Conservation (phyloP, 2,113 vertebrate genomes). For the Mustela lutreola region DNA sequence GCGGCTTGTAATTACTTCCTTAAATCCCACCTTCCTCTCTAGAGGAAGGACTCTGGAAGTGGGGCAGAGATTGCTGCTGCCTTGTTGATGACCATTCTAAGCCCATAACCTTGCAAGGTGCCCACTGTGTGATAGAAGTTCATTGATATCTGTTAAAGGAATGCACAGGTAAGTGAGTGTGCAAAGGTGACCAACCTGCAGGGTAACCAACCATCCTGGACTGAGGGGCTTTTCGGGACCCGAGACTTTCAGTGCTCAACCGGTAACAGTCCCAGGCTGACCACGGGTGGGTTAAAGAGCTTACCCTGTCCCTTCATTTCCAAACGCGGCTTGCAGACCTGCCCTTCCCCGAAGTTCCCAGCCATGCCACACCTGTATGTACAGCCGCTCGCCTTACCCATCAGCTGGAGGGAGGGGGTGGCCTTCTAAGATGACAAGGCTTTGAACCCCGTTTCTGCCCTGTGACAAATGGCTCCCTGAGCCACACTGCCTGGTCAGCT, state of each 20-base stretch:
- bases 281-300: not conserved
- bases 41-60: not conserved
- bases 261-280: not conserved
- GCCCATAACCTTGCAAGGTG: not conserved
- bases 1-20: conserved; percentile 6
- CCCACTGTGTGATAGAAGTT: not conserved
- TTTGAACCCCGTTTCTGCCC: not conserved
- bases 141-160: not conserved
- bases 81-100: not conserved
- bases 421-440: not conserved
- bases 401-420: not conserved
- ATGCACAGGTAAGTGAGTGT: not conserved
- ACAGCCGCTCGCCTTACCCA: not conserved
- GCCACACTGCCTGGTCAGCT: not conserved
- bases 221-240: not conserved
- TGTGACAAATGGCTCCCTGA: not conserved
- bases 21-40: conserved; percentile 1
- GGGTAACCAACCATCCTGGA: not conserved
- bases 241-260: not conserved
- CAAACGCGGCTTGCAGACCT: not conserved
- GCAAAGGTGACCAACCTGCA: conserved; percentile 13
- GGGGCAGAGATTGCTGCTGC: not conserved
- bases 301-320: not conserved
- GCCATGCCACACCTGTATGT: not conserved
- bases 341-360: not conserved